Evolutionary conservation across 2,888 invertebrate genomes (phyloP).

Genomic region (Hydraecia micacea): DNA sequence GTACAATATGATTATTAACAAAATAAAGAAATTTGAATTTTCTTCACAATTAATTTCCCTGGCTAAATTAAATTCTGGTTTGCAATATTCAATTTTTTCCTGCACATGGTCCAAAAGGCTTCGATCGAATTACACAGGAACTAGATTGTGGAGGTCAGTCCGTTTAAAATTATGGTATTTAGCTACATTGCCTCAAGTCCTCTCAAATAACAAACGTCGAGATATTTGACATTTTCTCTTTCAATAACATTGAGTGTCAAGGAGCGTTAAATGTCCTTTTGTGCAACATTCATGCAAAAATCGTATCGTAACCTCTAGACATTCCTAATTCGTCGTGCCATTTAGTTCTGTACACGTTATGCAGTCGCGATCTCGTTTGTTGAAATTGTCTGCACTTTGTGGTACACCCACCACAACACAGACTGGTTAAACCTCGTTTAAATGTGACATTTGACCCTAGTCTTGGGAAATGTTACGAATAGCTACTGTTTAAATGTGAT

Average conservation of each 20-base stretch:
- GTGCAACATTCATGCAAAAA: background rate
- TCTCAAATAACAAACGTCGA: no score
- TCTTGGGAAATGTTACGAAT: background rate
- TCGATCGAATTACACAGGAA: no score
- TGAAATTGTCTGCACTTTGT: no score
- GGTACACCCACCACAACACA: constrained; percentile 3
- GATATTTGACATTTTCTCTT: background rate
- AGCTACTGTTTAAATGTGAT: background rate
- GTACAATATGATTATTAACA: no score
- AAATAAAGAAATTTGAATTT: no score
- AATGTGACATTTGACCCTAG: background rate
- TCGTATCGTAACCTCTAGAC: background rate
- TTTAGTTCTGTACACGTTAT: background rate
- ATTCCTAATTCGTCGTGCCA: background rate
- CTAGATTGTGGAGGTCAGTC: no score
- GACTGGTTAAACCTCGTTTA: background rate
- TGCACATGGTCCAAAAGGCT: no score
- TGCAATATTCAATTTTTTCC: no score
- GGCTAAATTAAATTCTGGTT: no score
- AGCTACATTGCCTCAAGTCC: no score
- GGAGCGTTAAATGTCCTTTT: background rate
- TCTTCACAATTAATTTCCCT: no score
- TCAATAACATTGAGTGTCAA: background rate
- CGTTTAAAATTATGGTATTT: no score
- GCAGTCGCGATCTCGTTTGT: background rate